These are phyloP conservation scores for Callyntrura sp. DNA, from an alignment of 2,888 invertebrate genomes.

Conservation along the genomic window DNA sequence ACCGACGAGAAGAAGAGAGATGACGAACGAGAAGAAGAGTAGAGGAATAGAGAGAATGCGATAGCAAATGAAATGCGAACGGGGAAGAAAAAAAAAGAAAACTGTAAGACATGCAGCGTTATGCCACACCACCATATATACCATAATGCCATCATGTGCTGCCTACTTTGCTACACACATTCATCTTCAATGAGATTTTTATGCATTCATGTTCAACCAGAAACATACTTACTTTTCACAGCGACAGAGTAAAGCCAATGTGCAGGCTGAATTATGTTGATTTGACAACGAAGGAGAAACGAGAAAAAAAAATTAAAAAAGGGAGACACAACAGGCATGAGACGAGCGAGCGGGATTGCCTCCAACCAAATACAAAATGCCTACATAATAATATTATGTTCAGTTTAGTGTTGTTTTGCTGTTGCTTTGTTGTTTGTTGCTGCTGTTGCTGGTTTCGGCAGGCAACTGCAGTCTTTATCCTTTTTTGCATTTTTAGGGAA, in stretches of 20 bases:
- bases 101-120: conserved; percentile 17
- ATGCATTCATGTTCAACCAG: conserved; percentile 30
- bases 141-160: conserved; percentile 47
- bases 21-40: conserved; percentile 54
- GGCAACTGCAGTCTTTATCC: conserved; percentile 24
- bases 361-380: conserved; percentile 75
- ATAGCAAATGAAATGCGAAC: conserved; percentile 54
- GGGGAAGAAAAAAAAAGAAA: conserved; percentile 32
- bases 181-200: conserved; percentile 27
- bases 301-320: conserved; percentile 36
- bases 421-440: conserved; percentile 29
- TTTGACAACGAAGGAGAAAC: conserved; percentile 29
- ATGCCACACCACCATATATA: neutral
- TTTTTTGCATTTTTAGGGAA: conserved; percentile 74
- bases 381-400: conserved; percentile 68
- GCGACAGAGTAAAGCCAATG: neutral
- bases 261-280: conserved; percentile 20
- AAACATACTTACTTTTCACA: conserved; percentile 11
- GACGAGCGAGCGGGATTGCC: conserved; percentile 48
- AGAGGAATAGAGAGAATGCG: conserved; percentile 44
- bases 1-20: conserved; percentile 22
- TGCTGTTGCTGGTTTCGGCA: conserved; percentile 29
- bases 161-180: conserved; percentile 48
- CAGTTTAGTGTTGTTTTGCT: conserved; percentile 58
- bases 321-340: neutral